A percentile compares a stretch with the other conserved stretches of the same genome.
phyloP scores from a whole-genome alignment of 2,888 invertebrate species.

The Cybosia mesomella region DNA sequence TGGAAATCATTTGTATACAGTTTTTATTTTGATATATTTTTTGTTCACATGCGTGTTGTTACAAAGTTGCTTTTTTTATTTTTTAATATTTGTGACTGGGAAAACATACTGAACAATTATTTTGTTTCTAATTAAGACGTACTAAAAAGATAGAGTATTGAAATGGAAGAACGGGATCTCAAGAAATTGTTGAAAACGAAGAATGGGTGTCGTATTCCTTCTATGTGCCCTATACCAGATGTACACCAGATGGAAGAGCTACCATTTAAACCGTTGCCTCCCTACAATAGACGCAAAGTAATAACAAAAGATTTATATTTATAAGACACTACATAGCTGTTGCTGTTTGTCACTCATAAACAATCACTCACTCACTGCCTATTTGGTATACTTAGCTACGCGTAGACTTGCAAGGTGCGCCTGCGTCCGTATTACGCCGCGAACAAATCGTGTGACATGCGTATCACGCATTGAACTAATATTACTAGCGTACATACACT shows the following conservation, averaged over 20 bases:
- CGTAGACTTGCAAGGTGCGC: too few relatives aligned
- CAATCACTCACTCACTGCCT: too few relatives aligned
- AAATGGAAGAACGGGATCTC: slow-evolving; percentile 71
- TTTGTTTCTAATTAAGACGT: not conserved
- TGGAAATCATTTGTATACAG: not conserved
- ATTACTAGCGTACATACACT: too few relatives aligned
- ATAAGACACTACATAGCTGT: too few relatives aligned
- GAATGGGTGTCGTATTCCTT: slow-evolving; percentile 78
- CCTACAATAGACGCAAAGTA: slow-evolving; percentile 82
- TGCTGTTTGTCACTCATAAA: not conserved
- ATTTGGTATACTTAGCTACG: too few relatives aligned
- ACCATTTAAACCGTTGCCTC: slow-evolving; percentile 75
- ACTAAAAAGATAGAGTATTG: not conserved
- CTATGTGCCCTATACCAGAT: slow-evolving; percentile 77
- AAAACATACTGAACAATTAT: not conserved
- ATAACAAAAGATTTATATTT: slow-evolving; percentile 1
- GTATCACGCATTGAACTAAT: too few relatives aligned
- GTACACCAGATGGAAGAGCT: slow-evolving; percentile 72
- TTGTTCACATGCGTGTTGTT: not conserved
- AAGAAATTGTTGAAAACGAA: slow-evolving; percentile 78
- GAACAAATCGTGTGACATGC: too few relatives aligned
- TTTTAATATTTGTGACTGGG: not conserved
- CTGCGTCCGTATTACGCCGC: too few relatives aligned
- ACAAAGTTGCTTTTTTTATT: not conserved
- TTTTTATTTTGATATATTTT: slow-evolving; percentile 6